These are phyloP conservation scores for Lycophotia porphyrea DNA, from an alignment of 2,888 invertebrate genomes.

Conservation along the genomic window DNA sequence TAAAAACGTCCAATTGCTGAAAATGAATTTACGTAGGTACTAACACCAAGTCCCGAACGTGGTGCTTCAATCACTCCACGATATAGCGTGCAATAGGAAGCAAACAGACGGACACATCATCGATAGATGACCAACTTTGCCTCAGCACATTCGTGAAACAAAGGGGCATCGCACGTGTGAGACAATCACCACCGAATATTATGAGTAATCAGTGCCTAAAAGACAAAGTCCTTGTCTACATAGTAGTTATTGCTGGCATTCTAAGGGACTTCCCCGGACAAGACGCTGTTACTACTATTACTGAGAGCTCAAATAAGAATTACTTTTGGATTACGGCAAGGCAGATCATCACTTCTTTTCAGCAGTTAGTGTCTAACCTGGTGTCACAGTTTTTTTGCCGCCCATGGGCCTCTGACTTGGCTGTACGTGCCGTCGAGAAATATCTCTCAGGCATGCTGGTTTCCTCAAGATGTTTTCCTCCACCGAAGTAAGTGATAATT, in stretches of 20 bases:
- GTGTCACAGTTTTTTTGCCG: no score
- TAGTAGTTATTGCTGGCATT: background rate
- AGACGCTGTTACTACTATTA: background rate
- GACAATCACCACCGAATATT: background rate
- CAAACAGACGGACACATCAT: background rate
- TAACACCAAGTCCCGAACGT: background rate
- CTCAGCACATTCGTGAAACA: background rate
- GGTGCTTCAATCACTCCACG: background rate
- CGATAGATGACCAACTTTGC: background rate
- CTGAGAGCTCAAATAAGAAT: background rate
- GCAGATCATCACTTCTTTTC: background rate
- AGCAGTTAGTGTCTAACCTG: no score
- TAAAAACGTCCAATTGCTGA: background rate
- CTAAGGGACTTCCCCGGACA: background rate
- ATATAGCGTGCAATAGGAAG: background rate
- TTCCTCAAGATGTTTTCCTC: no score
- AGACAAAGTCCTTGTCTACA: background rate
- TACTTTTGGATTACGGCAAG: background rate
- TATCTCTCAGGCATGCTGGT: no score
- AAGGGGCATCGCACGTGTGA: background rate
- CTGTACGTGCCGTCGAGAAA: no score
- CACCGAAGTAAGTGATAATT: no score
- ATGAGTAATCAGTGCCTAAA: background rate
- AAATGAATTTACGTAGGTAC: background rate
- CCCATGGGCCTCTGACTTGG: no score